These are phyloP conservation scores for Drosophila koepferae DNA, from an alignment of 2,888 invertebrate genomes.

Conservation along the genomic window DNA sequence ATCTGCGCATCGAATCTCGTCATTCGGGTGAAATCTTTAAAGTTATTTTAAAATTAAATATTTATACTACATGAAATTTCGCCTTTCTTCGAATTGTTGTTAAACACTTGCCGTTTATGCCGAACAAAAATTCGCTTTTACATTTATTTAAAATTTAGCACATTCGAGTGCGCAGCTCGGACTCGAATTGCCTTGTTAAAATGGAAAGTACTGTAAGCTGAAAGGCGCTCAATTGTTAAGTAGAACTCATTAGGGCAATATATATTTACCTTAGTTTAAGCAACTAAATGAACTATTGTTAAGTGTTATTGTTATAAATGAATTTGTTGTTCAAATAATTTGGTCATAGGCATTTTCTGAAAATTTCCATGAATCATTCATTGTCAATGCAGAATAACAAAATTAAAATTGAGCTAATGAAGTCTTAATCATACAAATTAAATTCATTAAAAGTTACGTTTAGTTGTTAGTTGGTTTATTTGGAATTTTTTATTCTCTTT, in stretches of 20 bases:
- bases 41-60: slow-evolving; percentile 8
- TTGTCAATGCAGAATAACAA: slow-evolving; percentile 24
- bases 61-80: slow-evolving; percentile 49
- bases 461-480: slow-evolving; percentile 11
- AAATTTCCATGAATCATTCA: slow-evolving; percentile 32
- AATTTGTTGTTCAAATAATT: neutral
- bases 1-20: slow-evolving; percentile 23
- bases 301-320: slow-evolving; percentile 21
- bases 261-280: neutral
- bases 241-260: neutral
- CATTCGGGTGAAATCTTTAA: slow-evolving; percentile 40
- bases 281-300: slow-evolving; percentile 16
- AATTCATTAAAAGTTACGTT: slow-evolving; percentile 28
- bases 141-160: slow-evolving; percentile 54
- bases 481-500: neutral
- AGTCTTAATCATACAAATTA: slow-evolving; percentile 39
- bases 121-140: slow-evolving; percentile 17
- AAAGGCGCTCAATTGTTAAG: neutral
- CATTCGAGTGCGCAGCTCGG: slow-evolving; percentile 11
- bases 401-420: slow-evolving; percentile 42
- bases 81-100: slow-evolving; percentile 45
- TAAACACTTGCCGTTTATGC: slow-evolving; percentile 40
- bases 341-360: slow-evolving; percentile 1
- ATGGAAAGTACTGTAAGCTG: slow-evolving; percentile 49
- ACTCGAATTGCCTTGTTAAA: slow-evolving; percentile 28